Evolutionary conservation across 1,140 invertebrate genomes (phyloP), one percentile per base, ranked within the genome.

Genomic region (Drosophila sechellia): DNA sequence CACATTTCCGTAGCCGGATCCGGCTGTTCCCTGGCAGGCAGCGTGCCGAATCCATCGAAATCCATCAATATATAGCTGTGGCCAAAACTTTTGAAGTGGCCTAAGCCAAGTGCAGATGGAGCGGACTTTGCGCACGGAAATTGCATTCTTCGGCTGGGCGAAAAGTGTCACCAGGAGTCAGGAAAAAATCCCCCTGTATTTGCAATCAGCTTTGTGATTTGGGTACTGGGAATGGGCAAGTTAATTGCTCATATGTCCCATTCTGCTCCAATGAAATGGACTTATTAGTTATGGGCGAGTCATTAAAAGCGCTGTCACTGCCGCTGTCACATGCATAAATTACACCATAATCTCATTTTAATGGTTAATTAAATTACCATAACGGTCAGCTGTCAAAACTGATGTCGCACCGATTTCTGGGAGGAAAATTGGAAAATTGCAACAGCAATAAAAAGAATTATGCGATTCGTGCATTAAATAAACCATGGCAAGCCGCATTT

Each of bases 361-460:
- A 87, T 87, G 69, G 76, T 84, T 77, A 89, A 87, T 87, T 87
- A 70, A 89, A 89, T 87, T 87, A 79, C 58, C 53, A 78, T 69
- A 72, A 63, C 55, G 55, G 53, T 61, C 66, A 63, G 69, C 49
- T 60, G 78, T 80, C 80, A 79, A 70, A 64, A 50, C 49, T 57
- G 61, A 60, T 37, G 52, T 61, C 61, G 50, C 34, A 49, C 37
- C 6, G 39, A 45, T 45, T 45, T 45, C 42, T 15, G 39, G n/a
- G 17, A n/a, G 25, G 10, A 40, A 31, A 70, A 69, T 48, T 56
- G 56, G 52, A 17, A 64, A 79, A 71, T 56, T 70, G 25, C 65
- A 66, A 61, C 17, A 48, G 64, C 70, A 56, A 75, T 81, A 81
- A 87, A 85, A 77, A 81, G 65, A 55, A 63, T 76, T 58, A 86